A percentile compares a stretch with the other conserved stretches of the same genome.
These are phyloP conservation scores for Julus scandinavius DNA, from an alignment of 2,888 invertebrate species.

Conservation along the genomic window DNA sequence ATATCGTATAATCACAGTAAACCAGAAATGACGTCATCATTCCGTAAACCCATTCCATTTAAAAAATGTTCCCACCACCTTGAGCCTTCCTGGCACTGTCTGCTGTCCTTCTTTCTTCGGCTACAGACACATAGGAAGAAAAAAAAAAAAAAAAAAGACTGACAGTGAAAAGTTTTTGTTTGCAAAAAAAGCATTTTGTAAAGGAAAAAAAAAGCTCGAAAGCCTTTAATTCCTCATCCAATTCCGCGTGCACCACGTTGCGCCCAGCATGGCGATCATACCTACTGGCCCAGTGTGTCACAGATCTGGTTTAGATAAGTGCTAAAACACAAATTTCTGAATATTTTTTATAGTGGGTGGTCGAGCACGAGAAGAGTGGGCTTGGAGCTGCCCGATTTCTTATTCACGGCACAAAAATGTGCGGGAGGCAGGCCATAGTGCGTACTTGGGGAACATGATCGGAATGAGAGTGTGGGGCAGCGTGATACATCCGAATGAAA, in stretches of 20 bases:
- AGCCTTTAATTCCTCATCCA: not conserved
- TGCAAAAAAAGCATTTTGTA: not conserved
- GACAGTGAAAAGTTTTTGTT: not conserved
- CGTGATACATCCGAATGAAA: conserved; percentile 18
- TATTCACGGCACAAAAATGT: not conserved
- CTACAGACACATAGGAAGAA: not conserved
- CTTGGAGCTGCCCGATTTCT: not conserved
- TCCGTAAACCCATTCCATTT: not conserved
- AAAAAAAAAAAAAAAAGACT: not conserved
- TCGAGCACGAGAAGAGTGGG: not conserved
- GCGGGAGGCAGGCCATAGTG: conserved; percentile 13
- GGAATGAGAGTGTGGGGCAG: conserved; percentile 37
- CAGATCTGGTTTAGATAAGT: conserved; percentile 12
- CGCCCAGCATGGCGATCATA: not conserved
- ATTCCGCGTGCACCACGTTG: not conserved
- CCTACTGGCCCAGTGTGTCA: conserved; percentile 43
- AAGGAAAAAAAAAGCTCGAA: not conserved
- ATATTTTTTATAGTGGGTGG: not conserved
- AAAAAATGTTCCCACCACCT: not conserved
- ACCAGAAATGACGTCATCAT: conserved; percentile 13
- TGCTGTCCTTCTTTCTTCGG: not conserved
- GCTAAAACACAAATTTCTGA: not conserved
- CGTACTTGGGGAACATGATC: conserved; percentile 4
- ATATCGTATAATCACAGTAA: not conserved
- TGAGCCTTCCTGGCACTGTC: not conserved